phyloP scores from a whole-genome alignment of 2,797 vertebrate genomes.

The Rhyacichthys aspro region DNA sequence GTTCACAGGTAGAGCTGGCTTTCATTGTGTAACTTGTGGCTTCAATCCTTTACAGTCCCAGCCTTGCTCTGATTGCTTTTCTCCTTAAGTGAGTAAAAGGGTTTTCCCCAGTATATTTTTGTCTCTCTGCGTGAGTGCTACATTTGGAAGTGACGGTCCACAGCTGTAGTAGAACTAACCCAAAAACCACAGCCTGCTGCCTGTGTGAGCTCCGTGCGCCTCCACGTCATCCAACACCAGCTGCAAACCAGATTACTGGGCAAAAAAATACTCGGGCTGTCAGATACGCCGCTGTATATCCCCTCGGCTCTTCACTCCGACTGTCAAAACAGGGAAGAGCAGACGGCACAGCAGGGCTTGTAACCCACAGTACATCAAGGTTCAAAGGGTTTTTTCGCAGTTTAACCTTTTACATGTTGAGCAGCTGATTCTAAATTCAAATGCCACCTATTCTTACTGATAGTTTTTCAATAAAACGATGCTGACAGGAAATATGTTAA shows the following conservation, averaged over 20 bases:
- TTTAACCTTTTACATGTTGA: constrained; percentile 22
- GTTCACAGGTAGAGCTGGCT: too few species aligned
- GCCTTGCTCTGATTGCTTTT: not conserved
- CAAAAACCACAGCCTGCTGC: constrained; percentile 17
- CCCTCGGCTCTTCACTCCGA: constrained; percentile 19
- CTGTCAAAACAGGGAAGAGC: not conserved
- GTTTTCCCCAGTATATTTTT: constrained; percentile 22
- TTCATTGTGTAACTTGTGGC: too few species aligned
- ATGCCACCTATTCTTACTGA: constrained; percentile 14
- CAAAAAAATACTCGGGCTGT: constrained; percentile 48
- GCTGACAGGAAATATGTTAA: constrained; percentile 6
- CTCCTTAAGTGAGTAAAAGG: not conserved
- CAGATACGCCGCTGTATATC: constrained; percentile 34
- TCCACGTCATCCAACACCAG: constrained; percentile 52
- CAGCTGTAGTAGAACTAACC: constrained; percentile 11
- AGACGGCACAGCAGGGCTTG: not conserved
- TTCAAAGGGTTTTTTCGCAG: constrained; percentile 13
- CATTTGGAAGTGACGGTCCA: constrained; percentile 2
- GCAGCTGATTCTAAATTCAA: constrained; percentile 8
- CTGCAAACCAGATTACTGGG: constrained; percentile 63
- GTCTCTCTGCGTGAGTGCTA: constrained; percentile 2
- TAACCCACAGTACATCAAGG: constrained; percentile 21
- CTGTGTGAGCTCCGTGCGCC: constrained; percentile 24
- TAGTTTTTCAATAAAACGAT: constrained; percentile 11
- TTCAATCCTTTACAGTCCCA: not conserved